Percentiles rank a stretch among this genome's conserved stretches.
Conservation (phyloP, 2,113 vertebrate genomes). For the Ailurus styani region DNA sequence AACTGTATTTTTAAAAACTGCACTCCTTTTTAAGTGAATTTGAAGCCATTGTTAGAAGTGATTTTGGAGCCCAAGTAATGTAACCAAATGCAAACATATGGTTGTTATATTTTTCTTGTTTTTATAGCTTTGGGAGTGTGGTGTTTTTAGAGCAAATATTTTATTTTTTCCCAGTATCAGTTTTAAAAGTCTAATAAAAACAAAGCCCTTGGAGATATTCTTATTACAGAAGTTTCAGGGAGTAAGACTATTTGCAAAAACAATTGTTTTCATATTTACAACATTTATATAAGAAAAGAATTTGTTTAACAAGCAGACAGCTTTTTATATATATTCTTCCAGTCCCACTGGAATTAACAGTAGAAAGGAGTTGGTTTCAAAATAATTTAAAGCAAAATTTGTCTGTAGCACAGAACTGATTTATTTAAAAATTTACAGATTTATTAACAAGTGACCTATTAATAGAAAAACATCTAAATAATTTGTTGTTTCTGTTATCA, state of each 20-base stretch:
- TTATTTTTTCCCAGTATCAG: not conserved
- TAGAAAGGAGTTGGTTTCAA: not conserved
- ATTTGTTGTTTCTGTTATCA: conserved; percentile 69
- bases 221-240: not conserved
- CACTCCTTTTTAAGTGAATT: conserved; percentile 11
- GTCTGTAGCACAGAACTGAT: not conserved
- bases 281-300: not conserved
- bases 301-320: not conserved
- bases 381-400: conserved; percentile 3
- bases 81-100: not conserved
- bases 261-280: not conserved
- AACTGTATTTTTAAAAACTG: not conserved
- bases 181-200: not conserved
- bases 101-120: not conserved
- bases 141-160: not conserved
- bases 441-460: conserved; percentile 7
- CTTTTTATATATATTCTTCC: not conserved
- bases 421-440: not conserved
- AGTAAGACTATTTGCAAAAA: not conserved
- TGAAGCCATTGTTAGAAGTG: not conserved
- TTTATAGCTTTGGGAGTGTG: not conserved
- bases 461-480: conserved; percentile 56
- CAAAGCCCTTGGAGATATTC: not conserved
- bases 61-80: not conserved
- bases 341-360: not conserved